A percentile compares a stretch with the other conserved stretches of the same genome.
These are phyloP conservation scores for Pocillopora grandis DNA, from an alignment of 92 coral and sea anemone species.

Conservation along the genomic window DNA sequence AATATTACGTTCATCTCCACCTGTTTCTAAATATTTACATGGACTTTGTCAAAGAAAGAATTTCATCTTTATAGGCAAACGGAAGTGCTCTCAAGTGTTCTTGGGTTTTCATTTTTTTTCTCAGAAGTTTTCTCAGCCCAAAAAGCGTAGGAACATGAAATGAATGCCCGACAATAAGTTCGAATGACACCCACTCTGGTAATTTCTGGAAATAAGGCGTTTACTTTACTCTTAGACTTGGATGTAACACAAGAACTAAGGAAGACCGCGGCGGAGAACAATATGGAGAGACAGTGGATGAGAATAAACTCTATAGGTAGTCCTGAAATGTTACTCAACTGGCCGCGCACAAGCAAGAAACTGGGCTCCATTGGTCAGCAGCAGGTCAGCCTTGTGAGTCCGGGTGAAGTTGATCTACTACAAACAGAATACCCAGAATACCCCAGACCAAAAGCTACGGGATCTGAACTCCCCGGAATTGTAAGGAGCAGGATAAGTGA, in stretches of 20 bases:
- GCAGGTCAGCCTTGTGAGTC: slow-evolving; percentile 77
- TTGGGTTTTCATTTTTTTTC: too few species aligned
- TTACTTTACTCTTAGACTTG: neutral
- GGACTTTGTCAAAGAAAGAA: too few species aligned
- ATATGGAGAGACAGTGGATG: slow-evolving; percentile 57
- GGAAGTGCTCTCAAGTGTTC: too few species aligned
- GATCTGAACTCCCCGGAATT: slow-evolving; percentile 2
- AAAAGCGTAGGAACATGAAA: too few species aligned
- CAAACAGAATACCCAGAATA: slow-evolving; percentile 89
- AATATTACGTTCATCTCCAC: too few species aligned
- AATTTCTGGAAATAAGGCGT: neutral
- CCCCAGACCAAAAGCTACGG: slow-evolving; percentile 25
- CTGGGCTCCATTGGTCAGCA: slow-evolving; percentile 70
- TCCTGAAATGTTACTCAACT: slow-evolving; percentile 66
- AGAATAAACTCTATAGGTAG: slow-evolving; percentile 48
- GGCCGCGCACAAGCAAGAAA: slow-evolving; percentile 68
- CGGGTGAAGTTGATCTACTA: slow-evolving; percentile 80
- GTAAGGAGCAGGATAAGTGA: slow-evolving; percentile 4
- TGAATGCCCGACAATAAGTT: too few species aligned
- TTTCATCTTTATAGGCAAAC: too few species aligned
- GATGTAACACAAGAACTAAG: slow-evolving; percentile 15
- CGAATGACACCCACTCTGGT: too few species aligned
- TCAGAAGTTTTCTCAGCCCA: too few species aligned
- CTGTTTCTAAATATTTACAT: too few species aligned
- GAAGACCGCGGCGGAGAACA: slow-evolving; percentile 28